A percentile compares a stretch with the other conserved stretches of the same genome.
Conservation (phyloP, 2,797 vertebrate species). For the Psittacula derbiana region DNA sequence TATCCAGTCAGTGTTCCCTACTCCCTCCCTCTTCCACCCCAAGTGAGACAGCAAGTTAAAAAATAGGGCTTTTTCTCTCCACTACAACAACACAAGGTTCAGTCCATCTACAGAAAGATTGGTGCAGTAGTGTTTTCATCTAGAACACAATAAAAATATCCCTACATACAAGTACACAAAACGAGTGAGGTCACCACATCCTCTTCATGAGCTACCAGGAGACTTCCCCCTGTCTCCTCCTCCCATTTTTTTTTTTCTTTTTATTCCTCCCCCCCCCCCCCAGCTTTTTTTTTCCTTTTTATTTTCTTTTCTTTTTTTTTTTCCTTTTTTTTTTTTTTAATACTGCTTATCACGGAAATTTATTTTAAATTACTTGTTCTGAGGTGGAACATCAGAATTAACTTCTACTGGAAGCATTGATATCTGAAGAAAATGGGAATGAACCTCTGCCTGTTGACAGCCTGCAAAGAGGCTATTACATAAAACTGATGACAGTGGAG, state of each 20-base stretch:
- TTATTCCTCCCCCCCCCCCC: no score
- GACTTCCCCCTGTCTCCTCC: neutral
- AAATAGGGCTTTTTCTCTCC: conserved; percentile 14
- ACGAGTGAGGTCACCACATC: conserved; percentile 49
- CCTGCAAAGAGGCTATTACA: conserved; percentile 16
- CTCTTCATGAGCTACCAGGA: conserved; percentile 58
- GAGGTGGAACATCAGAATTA: conserved; percentile 9
- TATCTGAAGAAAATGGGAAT: conserved; percentile 41
- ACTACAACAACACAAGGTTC: conserved; percentile 28
- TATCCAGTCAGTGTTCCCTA: neutral
- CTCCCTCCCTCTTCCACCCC: neutral
- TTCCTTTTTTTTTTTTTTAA: neutral
- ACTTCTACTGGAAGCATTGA: conserved; percentile 43
- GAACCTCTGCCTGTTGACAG: conserved; percentile 43
- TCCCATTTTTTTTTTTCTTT: neutral
- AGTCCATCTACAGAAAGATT: conserved; percentile 25
- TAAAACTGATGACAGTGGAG: conserved; percentile 43
- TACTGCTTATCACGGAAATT: neutral
- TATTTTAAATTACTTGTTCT: neutral
- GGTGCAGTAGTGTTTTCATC: conserved; percentile 40
- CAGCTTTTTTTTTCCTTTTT: accelerated
- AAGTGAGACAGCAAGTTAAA: conserved; percentile 27
- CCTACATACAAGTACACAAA: conserved; percentile 43
- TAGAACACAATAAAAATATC: conserved; percentile 40
- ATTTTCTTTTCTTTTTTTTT: neutral